These are phyloP conservation scores for Hybognathus amarus DNA, from an alignment of 2,797 vertebrate species.

Conservation along the genomic window DNA sequence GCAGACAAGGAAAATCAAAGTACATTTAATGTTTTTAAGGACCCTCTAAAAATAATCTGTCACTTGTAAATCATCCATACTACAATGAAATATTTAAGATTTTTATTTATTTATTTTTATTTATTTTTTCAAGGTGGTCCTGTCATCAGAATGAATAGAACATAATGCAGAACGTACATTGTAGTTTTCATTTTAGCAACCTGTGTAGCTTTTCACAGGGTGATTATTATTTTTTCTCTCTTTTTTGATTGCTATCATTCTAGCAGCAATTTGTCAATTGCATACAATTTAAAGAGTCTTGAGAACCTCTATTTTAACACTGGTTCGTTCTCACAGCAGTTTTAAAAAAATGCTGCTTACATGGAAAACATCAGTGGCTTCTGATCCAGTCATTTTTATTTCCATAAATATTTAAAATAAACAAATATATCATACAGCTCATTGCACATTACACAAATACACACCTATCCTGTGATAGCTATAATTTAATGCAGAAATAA, in stretches of 20 bases:
- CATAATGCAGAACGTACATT: neutral
- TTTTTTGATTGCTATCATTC: neutral
- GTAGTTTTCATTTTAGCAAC: constrained; percentile 5
- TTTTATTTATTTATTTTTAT: too few relatives aligned
- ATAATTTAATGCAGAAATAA: neutral
- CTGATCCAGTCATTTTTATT: neutral
- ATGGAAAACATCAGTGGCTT: neutral
- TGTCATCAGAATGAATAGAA: neutral
- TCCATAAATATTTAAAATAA: neutral
- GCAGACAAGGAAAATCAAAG: neutral
- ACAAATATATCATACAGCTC: neutral
- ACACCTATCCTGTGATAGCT: neutral
- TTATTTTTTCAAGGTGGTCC: neutral
- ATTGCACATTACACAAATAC: neutral
- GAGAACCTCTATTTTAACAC: neutral
- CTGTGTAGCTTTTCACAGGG: neutral
- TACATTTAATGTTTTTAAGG: neutral
- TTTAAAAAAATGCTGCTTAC: neutral
- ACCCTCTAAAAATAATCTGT: neutral
- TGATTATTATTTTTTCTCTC: neutral
- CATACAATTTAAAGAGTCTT: neutral
- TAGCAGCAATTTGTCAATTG: neutral
- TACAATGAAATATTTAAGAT: neutral
- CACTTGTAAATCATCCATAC: neutral
- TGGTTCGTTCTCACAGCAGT: neutral